Percentiles rank a stretch among this genome's conserved stretches.
These are phyloP conservation scores for Ochotona princeps DNA, from an alignment of 2,113 vertebrate genomes.

Conservation along the genomic window DNA sequence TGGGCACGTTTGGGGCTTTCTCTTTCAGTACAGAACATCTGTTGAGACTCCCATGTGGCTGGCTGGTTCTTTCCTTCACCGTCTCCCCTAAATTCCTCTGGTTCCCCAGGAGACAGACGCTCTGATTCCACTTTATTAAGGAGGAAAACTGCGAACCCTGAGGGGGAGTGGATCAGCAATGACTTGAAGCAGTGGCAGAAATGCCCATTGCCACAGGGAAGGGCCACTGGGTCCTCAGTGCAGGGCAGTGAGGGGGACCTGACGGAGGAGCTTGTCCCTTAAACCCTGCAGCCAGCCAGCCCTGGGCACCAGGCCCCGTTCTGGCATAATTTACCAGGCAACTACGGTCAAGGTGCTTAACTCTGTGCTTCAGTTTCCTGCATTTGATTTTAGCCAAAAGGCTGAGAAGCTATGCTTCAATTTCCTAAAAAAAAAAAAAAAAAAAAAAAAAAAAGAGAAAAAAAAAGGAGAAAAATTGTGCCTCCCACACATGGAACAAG, in stretches of 20 bases:
- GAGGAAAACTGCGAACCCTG: background rate
- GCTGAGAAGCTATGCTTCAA: too few relatives aligned
- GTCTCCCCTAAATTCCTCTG: background rate
- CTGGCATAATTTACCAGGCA: too few relatives aligned
- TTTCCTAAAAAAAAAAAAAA: background rate
- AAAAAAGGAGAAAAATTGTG: background rate
- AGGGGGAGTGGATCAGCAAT: background rate
- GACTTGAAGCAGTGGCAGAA: background rate
- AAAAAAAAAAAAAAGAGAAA: too few relatives aligned
- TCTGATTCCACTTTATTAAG: background rate
- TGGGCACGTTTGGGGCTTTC: too few relatives aligned
- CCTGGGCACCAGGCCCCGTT: background rate
- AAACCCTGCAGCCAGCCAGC: background rate
- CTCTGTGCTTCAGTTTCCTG: background rate
- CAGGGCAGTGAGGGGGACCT: background rate
- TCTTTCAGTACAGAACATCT: background rate
- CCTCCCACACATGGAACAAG: fast-evolving
- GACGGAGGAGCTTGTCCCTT: background rate
- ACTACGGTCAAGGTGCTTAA: background rate
- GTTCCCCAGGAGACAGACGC: background rate
- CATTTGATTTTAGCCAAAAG: too few relatives aligned
- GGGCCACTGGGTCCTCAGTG: background rate
- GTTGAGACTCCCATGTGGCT: fast-evolving
- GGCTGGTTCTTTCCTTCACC: background rate
- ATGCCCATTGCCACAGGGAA: too few relatives aligned